Percentiles rank a stretch among this genome's conserved stretches.
These are phyloP conservation scores for Sebastes variabilis DNA, from an alignment of 2,797 vertebrate species.

Conservation along the genomic window DNA sequence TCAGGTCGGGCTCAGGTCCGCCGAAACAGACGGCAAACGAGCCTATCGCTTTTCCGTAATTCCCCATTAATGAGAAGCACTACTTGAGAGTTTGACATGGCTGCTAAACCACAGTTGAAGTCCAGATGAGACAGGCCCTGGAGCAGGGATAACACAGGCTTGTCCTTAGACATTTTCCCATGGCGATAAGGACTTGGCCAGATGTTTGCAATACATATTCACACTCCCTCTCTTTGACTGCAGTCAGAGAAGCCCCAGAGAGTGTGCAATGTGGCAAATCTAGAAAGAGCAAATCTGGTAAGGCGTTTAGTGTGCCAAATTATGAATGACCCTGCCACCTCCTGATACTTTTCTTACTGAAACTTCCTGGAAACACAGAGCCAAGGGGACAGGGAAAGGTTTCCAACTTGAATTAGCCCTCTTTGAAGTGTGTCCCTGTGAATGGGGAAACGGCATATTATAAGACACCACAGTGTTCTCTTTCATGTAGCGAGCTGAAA, in stretches of 20 bases:
- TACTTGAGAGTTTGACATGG: constrained; percentile 25
- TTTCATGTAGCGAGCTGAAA: constrained; percentile 80
- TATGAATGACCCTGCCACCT: constrained; percentile 21
- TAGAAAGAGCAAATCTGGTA: constrained; percentile 15
- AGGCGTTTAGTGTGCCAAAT: constrained; percentile 30
- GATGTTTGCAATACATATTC: constrained; percentile 64
- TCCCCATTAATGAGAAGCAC: constrained; percentile 43
- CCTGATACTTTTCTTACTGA: constrained; percentile 23
- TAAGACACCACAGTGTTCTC: constrained; percentile 69
- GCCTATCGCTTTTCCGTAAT: constrained; percentile 34
- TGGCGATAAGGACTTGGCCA: constrained; percentile 71
- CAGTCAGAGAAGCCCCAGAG: constrained; percentile 1
- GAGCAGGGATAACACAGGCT: constrained; percentile 43
- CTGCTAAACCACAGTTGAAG: constrained; percentile 26
- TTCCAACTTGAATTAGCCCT: constrained; percentile 52
- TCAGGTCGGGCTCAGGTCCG: constrained; percentile 11
- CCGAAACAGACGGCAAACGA: background rate
- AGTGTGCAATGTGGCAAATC: background rate
- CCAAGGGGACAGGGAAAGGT: constrained; percentile 31
- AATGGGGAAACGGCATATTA: constrained; percentile 61
- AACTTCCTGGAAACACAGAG: constrained; percentile 32
- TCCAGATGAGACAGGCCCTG: constrained; percentile 43
- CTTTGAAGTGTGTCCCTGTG: constrained; percentile 68
- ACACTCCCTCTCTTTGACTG: background rate
- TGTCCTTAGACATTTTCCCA: constrained; percentile 69